phyloP scores from a whole-genome alignment of 2,888 invertebrate species.

The Patella ulyssiponensis region DNA sequence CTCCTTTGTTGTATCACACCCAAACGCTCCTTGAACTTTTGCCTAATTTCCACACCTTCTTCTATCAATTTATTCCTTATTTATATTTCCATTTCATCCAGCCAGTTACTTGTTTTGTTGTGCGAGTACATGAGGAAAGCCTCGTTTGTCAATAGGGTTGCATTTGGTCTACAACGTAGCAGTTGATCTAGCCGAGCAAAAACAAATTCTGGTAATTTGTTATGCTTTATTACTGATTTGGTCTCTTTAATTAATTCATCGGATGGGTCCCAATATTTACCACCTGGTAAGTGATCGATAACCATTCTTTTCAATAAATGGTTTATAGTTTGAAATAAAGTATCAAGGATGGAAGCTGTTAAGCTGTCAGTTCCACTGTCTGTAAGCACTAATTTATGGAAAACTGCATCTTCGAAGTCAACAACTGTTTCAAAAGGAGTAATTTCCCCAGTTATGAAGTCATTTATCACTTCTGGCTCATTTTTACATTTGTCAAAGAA shows the following conservation, averaged over 20 bases:
- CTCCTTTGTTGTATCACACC: too few relatives aligned
- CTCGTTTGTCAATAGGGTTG: constrained; percentile 25
- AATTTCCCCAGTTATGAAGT: constrained; percentile 3
- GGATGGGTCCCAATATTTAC: too few relatives aligned
- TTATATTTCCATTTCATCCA: constrained; percentile 9
- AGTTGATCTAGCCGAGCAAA: constrained; percentile 25
- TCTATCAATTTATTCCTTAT: background rate
- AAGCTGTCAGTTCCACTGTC: constrained; percentile 6
- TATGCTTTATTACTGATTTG: constrained; percentile 19
- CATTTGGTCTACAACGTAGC: constrained; percentile 20
- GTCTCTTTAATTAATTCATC: constrained; percentile 22
- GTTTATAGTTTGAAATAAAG: constrained; percentile 17
- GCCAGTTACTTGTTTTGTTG: constrained; percentile 24
- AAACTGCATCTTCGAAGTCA: background rate
- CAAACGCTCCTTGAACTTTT: constrained; percentile 10
- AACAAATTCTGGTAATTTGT: constrained; percentile 26
- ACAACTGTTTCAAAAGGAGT: constrained; percentile 6
- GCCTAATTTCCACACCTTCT: constrained; percentile 15
- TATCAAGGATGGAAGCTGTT: constrained; percentile 10
- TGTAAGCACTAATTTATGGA: background rate
- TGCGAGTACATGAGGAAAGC: constrained; percentile 19
- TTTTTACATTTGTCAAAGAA: constrained; percentile 10
- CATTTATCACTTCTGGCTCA: constrained; percentile 5
- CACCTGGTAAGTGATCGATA: constrained; percentile 30
- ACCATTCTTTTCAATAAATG: constrained; percentile 9